These are phyloP conservation scores for Campoplex nolae DNA, from an alignment of 2,888 invertebrate species.

Conservation along the genomic window DNA sequence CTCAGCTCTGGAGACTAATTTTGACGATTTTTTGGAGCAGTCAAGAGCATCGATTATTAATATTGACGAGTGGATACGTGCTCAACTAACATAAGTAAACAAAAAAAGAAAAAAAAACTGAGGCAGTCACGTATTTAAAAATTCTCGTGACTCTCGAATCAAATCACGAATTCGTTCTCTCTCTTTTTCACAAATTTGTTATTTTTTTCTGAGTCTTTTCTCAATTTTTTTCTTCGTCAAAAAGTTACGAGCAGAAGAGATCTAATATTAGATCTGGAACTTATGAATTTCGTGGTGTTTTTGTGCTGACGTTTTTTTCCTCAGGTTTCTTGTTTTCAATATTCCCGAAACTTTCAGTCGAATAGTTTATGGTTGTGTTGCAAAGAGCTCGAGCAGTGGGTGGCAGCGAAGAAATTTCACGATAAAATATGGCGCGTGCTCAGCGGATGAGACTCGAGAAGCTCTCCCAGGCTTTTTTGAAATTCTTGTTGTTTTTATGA, in stretches of 20 bases:
- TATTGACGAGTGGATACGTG: conserved; percentile 23
- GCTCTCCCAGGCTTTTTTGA: conserved; percentile 6
- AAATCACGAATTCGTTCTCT: conserved; percentile 50
- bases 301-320: neutral
- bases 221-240: conserved; percentile 44
- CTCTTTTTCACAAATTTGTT: conserved; percentile 20
- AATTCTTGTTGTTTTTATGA: conserved; percentile 18
- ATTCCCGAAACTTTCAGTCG: conserved; percentile 49
- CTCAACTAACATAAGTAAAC: neutral
- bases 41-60: conserved; percentile 13
- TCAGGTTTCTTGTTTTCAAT: conserved; percentile 44
- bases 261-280: conserved; percentile 64
- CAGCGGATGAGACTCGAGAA: conserved; percentile 37
- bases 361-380: conserved; percentile 17
- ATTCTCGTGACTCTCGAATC: conserved; percentile 33
- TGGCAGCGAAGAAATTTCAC: conserved; percentile 44
- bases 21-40: neutral
- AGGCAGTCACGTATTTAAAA: conserved; percentile 60
- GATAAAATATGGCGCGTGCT: conserved; percentile 41
- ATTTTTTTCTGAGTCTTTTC: conserved; percentile 9
- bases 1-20: neutral
- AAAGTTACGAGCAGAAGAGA: conserved; percentile 40
- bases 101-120: conserved; percentile 6
- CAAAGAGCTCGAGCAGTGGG: neutral
- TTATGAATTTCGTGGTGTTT: conserved; percentile 36